These are phyloP conservation scores for Parapsyche elsis DNA, from an alignment of 1,140 invertebrate species.

Conservation along the genomic window DNA sequence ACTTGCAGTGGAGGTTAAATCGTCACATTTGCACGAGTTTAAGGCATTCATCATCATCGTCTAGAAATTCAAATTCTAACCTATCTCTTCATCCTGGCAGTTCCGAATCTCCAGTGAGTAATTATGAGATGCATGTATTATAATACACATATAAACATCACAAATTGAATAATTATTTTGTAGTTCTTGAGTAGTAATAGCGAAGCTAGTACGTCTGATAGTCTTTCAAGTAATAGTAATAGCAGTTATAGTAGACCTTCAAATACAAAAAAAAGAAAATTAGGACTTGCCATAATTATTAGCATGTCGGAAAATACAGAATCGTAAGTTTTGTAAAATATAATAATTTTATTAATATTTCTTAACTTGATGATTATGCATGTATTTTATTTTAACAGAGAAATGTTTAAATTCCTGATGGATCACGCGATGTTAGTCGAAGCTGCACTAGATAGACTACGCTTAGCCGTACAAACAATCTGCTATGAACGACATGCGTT, in stretches of 20 bases:
- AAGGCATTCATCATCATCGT: constrained; percentile 7
- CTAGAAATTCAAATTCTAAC: constrained; percentile 19
- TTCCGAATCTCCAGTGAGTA: constrained; percentile 45
- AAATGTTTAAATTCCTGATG: constrained; percentile 77
- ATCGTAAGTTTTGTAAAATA: constrained; percentile 61
- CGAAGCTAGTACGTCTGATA: constrained; percentile 62
- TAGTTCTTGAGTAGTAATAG: constrained; percentile 60
- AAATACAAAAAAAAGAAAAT: constrained; percentile 63
- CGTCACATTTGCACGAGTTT: constrained; percentile 47
- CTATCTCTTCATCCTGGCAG: constrained; percentile 2
- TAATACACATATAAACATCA: not conserved
- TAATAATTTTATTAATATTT: too few relatives aligned
- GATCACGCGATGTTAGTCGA: constrained; percentile 85
- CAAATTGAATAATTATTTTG: constrained; percentile 24
- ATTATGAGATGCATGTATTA: not conserved
- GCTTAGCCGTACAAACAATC: constrained; percentile 72
- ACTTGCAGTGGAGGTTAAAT: constrained; percentile 51
- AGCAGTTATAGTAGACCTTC: constrained; percentile 57
- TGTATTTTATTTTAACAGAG: constrained; percentile 59
- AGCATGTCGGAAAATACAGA: constrained; percentile 64
- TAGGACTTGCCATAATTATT: constrained; percentile 70
- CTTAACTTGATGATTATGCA: not conserved
- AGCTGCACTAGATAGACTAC: constrained; percentile 78
- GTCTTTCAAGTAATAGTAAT: constrained; percentile 55
- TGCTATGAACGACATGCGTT: constrained; percentile 67